phyloP scores from a whole-genome alignment of 1,140 invertebrate species.

The Drosophila tristis region DNA sequence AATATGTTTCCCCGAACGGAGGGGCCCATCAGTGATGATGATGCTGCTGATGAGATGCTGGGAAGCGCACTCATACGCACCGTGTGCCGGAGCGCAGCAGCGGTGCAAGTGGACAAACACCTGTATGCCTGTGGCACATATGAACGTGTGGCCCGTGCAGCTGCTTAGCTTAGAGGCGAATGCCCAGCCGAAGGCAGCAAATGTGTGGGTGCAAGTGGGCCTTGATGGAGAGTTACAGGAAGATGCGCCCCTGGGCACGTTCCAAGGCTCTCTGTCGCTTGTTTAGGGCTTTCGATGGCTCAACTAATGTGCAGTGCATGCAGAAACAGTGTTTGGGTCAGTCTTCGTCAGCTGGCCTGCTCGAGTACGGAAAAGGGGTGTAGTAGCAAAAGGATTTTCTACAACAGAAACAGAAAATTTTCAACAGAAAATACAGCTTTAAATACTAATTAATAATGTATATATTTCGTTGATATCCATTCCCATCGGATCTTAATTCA shows the following conservation, averaged over 20 bases:
- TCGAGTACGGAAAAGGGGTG: no score
- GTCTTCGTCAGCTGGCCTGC: no score
- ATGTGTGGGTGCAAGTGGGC: neutral
- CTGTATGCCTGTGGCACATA: neutral
- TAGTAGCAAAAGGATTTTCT: no score
- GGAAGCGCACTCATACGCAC: constrained; percentile 47
- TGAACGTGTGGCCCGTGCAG: constrained; percentile 62
- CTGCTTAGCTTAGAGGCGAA: constrained; percentile 52
- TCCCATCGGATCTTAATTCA: no score
- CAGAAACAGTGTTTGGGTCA: neutral
- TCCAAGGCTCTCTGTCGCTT: constrained; percentile 27
- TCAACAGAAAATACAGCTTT: no score
- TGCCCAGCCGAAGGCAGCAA: neutral
- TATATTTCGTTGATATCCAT: no score
- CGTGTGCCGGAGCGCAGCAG: constrained; percentile 10
- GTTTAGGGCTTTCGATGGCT: constrained; percentile 19
- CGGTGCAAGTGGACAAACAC: constrained; percentile 30
- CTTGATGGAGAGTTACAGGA: neutral
- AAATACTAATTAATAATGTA: no score
- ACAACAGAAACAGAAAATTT: no score
- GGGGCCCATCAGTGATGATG: neutral
- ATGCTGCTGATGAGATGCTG: constrained; percentile 30
- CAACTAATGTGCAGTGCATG: constrained; percentile 9
- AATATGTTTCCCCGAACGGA: constrained; percentile 15
- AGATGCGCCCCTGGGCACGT: constrained; percentile 19